Evolutionary conservation across 2,888 invertebrate species (phyloP).

Genomic region (Cryptus armator): DNA sequence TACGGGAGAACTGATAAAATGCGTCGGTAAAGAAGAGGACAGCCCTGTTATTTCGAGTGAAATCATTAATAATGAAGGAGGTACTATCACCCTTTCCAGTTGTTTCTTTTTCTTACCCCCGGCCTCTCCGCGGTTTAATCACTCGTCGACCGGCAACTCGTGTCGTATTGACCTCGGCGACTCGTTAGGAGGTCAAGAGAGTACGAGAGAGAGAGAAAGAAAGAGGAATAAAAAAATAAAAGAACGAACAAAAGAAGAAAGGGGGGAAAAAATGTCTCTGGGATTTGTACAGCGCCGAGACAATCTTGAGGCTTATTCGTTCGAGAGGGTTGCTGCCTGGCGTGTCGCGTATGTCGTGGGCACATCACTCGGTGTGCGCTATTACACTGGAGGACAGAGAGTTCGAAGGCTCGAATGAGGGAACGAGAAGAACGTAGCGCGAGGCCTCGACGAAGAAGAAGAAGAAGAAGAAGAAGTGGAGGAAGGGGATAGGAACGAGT

Average conservation of each 20-base stretch:
- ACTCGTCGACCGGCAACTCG: slow-evolving; percentile 34
- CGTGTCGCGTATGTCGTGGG: slow-evolving; percentile 74
- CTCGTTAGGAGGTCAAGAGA: slow-evolving; percentile 58
- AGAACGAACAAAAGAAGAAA: slow-evolving; percentile 59
- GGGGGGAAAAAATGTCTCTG: slow-evolving; percentile 73
- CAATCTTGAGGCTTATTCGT: slow-evolving; percentile 78
- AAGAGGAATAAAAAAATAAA: slow-evolving; percentile 51
- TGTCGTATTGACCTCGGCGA: slow-evolving; percentile 60
- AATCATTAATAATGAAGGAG: slow-evolving; percentile 54
- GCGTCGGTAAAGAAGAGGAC: slow-evolving; percentile 10
- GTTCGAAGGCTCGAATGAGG: slow-evolving; percentile 18
- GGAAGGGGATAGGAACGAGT: slow-evolving; percentile 69
- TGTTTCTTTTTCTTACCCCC: slow-evolving; percentile 7
- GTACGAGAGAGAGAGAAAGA: slow-evolving; percentile 31
- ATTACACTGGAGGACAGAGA: slow-evolving; percentile 41
- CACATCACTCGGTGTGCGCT: slow-evolving; percentile 74
- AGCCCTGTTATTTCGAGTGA: slow-evolving; percentile 29
- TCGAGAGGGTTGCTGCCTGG: slow-evolving; percentile 66
- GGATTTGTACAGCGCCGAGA: slow-evolving; percentile 75
- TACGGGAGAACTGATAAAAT: slow-evolving; percentile 2
- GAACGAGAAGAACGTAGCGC: slow-evolving; percentile 34
- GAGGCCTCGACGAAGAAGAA: slow-evolving; percentile 64
- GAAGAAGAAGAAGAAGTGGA: slow-evolving; percentile 53
- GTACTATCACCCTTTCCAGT: not conserved
- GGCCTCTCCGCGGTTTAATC: not conserved